A percentile compares a stretch with the other conserved stretches of the same genome.
These are phyloP conservation scores for Chrysolina oricalcia DNA, from an alignment of 2,888 invertebrate genomes.

Conservation along the genomic window DNA sequence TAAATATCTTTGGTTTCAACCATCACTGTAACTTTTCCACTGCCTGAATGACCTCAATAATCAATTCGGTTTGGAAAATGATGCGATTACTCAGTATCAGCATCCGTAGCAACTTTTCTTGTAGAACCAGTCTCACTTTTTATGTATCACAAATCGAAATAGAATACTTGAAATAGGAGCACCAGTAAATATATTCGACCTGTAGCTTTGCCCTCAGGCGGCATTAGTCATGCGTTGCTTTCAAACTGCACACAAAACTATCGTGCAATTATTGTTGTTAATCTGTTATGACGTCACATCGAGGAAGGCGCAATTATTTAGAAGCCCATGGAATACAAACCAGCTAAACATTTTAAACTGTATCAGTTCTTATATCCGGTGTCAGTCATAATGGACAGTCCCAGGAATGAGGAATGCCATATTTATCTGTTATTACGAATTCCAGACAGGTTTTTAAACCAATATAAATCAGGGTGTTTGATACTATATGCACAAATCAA, in stretches of 20 bases:
- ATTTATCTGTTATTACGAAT: neutral
- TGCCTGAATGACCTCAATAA: too few relatives aligned
- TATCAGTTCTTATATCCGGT: slow-evolving; percentile 2
- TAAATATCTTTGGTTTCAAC: too few relatives aligned
- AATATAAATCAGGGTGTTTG: too few relatives aligned
- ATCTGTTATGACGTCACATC: neutral
- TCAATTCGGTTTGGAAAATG: neutral
- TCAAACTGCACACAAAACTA: slow-evolving; percentile 11
- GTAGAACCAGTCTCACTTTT: neutral
- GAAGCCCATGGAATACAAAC: neutral
- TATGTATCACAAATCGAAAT: neutral
- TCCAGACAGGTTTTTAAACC: neutral
- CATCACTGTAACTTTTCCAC: too few relatives aligned
- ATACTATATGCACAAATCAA: too few relatives aligned
- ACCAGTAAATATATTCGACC: slow-evolving; percentile 5
- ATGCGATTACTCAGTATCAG: neutral
- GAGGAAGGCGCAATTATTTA: neutral
- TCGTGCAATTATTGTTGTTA: neutral
- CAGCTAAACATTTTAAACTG: neutral
- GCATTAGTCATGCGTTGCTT: neutral
- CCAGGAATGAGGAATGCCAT: neutral
- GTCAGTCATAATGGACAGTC: neutral
- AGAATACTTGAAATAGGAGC: neutral
- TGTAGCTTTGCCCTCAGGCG: slow-evolving; percentile 3
- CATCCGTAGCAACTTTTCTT: neutral